Base-by-base conservation (phyloP, 2,888 invertebrate species). In the Lasiommata megera region DNA sequence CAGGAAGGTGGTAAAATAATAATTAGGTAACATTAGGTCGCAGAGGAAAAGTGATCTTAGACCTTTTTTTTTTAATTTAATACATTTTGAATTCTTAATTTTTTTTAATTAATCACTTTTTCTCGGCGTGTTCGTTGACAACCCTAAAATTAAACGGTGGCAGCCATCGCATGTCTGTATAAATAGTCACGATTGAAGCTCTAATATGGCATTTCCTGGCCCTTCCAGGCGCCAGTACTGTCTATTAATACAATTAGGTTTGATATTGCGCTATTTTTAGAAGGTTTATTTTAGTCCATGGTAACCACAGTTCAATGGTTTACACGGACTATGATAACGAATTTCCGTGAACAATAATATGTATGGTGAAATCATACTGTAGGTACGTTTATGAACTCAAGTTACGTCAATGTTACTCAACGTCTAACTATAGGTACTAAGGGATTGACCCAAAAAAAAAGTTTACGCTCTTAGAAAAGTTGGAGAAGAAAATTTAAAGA, bases 151-250 rank as follows among this genome's bases (percentile, higher is more conserved):
- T 34, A 48, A 47, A 48, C 48, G 31, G 52, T 56, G 48, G 31
- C 38, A 47, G 44, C 41, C 36, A 44, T 51, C 54, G 52, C 60
- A 54, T 57, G 54, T 40, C 40, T 37, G 28, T 54, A 56, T 60
- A 57, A 52, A 60, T 56, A 47, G 55, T 18, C 54, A 47, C 53
- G 54, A 56, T 53, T 62, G 58, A 53, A 53, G 62, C 34, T 56
- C 58, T 67, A 67, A 67, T 66, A 60, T 61, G 67, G 66, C 47
- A 67, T 66, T 67, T 67, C 67, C 67, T 67, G 64, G 58, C 58
- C 53, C 34, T 48, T 31, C 52, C 57, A 56, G 64, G 59, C 63
- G 63, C 63, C 60, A 60, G 62, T 5, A 23, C 38, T 48, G 54
- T 43, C 54, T 50, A 48, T 58, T 58, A 53, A 58, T 48, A 41